phyloP scores from a whole-genome alignment of 2,888 invertebrate genomes.

The Ecdyonurus torrentis region DNA sequence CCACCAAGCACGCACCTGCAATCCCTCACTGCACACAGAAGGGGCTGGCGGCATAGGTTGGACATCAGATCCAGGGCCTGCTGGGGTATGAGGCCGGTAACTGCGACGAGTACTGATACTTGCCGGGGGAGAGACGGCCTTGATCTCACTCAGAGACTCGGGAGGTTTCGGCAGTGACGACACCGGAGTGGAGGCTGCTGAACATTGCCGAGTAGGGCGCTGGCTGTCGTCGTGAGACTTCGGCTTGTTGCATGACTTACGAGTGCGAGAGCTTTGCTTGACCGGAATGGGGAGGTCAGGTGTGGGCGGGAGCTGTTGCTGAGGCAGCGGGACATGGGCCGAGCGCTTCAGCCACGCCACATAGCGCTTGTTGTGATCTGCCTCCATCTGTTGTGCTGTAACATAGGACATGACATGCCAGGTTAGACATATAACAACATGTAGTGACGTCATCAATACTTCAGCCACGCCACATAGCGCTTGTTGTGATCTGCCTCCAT shows the following conservation, averaged over 20 bases:
- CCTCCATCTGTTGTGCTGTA: not conserved
- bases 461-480: too few species aligned
- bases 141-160: slow-evolving; percentile 4
- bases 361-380: not conserved
- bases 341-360: slow-evolving; percentile 1
- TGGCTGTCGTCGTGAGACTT: not conserved
- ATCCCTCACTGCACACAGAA: not conserved
- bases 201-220: not conserved
- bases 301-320: not conserved
- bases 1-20: not conserved
- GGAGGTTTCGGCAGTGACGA: slow-evolving; percentile 6
- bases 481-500: too few species aligned
- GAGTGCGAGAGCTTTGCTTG: not conserved
- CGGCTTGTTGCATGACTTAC: not conserved
- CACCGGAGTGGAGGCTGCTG: not conserved
- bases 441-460: too few species aligned
- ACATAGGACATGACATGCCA: too few species aligned
- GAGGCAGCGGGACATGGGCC: not conserved
- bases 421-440: too few species aligned
- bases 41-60: not conserved
- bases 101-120: not conserved
- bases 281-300: not conserved
- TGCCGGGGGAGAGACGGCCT: not conserved
- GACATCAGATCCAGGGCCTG: slow-evolving; percentile 1
- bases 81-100: not conserved